Conservation (phyloP, 2,113 vertebrate genomes). For the Setophaga kirtlandii region DNA sequence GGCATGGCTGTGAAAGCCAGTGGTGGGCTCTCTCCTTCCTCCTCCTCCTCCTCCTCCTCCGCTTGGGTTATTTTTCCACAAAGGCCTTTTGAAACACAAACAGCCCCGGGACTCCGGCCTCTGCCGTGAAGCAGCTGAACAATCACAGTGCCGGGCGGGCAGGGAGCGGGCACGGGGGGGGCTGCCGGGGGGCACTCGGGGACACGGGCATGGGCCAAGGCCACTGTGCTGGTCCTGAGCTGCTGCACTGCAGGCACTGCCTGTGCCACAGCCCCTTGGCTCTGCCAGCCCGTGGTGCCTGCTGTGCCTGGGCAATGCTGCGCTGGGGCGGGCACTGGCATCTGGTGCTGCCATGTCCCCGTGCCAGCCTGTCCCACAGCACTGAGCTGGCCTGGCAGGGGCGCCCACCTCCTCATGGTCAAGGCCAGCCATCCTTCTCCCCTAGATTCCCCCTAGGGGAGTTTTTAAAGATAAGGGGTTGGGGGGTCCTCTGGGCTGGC, state of each 20-base stretch:
- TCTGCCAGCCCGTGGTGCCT: not conserved
- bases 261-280: not conserved
- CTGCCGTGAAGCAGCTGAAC: conserved; percentile 62
- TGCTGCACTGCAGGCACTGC: rapidly evolving
- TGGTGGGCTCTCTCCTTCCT: conserved; percentile 6
- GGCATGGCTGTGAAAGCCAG: not conserved
- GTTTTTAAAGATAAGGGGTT: not conserved
- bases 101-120: conserved; percentile 52
- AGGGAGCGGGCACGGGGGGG: conserved; percentile 32
- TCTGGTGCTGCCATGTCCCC: not conserved
- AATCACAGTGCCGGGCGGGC: conserved; percentile 48
- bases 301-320: rapidly evolving
- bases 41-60: conserved; percentile 26
- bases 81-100: conserved; percentile 68
- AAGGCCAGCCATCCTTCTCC: not conserved
- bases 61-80: conserved; percentile 64
- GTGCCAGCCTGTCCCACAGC: not conserved
- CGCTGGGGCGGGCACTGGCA: not conserved
- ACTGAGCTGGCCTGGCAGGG: not conserved
- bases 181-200: not conserved
- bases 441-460: not conserved
- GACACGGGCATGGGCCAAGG: not conserved
- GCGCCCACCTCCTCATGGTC: not conserved
- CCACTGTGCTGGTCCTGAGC: not conserved
- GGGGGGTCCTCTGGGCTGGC: not conserved